Base-by-base conservation (phyloP, 2,113 vertebrate genomes). In the Leptobrachium leishanense region DNA sequence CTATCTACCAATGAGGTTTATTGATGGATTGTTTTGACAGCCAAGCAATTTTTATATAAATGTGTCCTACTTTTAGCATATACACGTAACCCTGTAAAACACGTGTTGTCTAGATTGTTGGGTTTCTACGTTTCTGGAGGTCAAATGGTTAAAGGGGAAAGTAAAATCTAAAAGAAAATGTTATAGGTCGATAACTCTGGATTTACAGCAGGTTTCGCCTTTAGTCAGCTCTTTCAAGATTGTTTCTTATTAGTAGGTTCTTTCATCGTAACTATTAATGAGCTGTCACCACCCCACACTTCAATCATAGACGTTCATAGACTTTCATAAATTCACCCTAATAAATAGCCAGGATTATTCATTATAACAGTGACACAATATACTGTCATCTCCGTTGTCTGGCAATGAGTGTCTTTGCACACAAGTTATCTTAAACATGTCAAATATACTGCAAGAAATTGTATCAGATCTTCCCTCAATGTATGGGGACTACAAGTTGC, bases 131-230 rank as follows among this genome's bases (percentile, higher is more conserved):
- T 46, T n/a, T 31, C 4, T 50, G 46, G 46, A 8, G 46, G 4
- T 50, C 4, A 11, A 43, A 68, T 5, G 55, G n/a, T 39, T 11
- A 54, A 5, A 43, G 55, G 50, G 54, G 65, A 76, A 76, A 76
- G 75, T 76, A 7, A 31, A 54, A 76, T 76, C 65, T 68, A 69
- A 77, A 43, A 15, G 55, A 44, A 13, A 64, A 50, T 39, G 57
- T 69, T 46, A 70, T 59, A 77, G 55, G 76, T n/a, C 41, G 20
- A 70, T 77, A 69, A 62, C 54, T 71, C 12, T 70, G 20, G 54
- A 67, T 77, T 77, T 77, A 77, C 55, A 41, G 43, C 11, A 46
- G 67, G 76, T 77, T 71, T 63, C 57, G 75, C 67, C 76, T 77
- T 13, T 70, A 40, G 42, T 63, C 20, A 3, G 68, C 57, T 71